Conservation (phyloP, 92 coral and sea anemone genomes). For the Bergia sp. region DNA sequence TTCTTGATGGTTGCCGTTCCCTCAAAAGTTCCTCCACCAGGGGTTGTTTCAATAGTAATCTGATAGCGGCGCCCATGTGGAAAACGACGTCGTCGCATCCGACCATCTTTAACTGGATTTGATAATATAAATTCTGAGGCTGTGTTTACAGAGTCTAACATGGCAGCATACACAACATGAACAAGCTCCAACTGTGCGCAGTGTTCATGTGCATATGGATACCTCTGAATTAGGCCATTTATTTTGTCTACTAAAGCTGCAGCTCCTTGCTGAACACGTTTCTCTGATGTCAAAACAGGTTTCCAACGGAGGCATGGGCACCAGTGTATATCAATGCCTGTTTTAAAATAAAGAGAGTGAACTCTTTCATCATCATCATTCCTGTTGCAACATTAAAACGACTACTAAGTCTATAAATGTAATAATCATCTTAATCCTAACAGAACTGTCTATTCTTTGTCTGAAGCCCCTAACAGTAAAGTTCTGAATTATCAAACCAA, state of each 20-base stretch:
- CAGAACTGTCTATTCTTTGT: too few species aligned
- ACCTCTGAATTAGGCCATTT: conserved; percentile 62
- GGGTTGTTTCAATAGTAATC: conserved; percentile 68
- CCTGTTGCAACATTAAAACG: too few species aligned
- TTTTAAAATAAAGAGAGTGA: too few species aligned
- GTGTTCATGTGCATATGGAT: conserved; percentile 37
- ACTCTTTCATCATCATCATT: too few species aligned
- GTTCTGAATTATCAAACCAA: too few species aligned
- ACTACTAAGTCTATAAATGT: too few species aligned
- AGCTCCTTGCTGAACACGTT: conserved; percentile 62
- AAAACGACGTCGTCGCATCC: conserved; percentile 59
- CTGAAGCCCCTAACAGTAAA: too few species aligned
- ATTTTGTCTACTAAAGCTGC: conserved; percentile 64
- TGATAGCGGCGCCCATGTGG: conserved; percentile 65
- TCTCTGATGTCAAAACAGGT: conserved; percentile 38
- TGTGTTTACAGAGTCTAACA: conserved; percentile 41
- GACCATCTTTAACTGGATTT: conserved; percentile 61
- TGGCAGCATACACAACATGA: conserved; percentile 67
- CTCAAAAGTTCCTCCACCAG: conserved; percentile 74
- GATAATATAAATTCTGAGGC: conserved; percentile 46
- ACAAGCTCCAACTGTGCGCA: conserved; percentile 68
- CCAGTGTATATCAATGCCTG: conserved; percentile 61
- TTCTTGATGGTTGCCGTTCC: conserved; percentile 66
- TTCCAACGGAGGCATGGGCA: conserved; percentile 82
- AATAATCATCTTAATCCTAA: too few species aligned